Percentiles rank a stretch among this genome's conserved stretches.
phyloP scores from a whole-genome alignment of 2,113 vertebrate genomes.

The Atractosteus spatula region DNA sequence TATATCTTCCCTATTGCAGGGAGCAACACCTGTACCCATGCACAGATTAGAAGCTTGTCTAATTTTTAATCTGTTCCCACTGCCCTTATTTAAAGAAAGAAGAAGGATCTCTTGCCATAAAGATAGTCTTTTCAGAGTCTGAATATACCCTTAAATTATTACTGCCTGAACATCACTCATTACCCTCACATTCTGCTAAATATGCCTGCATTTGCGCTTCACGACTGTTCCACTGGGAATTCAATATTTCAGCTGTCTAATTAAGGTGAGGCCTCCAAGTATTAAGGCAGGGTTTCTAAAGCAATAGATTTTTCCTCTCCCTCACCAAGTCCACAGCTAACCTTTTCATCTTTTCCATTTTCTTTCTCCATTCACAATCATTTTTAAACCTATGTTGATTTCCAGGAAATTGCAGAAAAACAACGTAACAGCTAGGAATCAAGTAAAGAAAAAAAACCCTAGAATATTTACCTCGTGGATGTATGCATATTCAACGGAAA shows the following conservation, averaged over 20 bases:
- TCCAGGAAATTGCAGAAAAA: no score
- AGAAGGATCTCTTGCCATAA: constrained; percentile 66
- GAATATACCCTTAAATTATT: constrained; percentile 62
- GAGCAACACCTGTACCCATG: constrained; percentile 61
- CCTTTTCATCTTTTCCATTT: no score
- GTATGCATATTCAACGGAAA: no score
- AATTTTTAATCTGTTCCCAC: constrained; percentile 70
- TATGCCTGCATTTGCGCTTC: constrained; percentile 17
- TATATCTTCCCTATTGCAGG: constrained; percentile 44
- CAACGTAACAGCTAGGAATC: no score
- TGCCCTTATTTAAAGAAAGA: constrained; percentile 52
- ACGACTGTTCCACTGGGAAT: constrained; percentile 3
- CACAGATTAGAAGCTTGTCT: constrained; percentile 65
- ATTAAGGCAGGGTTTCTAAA: not conserved
- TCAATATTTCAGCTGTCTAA: constrained; percentile 55
- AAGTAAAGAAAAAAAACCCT: no score
- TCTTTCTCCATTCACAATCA: no score
- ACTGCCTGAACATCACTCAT: constrained; percentile 54
- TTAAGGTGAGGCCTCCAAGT: constrained; percentile 27
- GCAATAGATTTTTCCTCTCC: not conserved
- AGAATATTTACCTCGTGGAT: no score
- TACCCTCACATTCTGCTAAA: constrained; percentile 37
- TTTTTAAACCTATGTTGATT: no score
- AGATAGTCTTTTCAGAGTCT: constrained; percentile 34
- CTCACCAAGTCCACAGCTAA: constrained; percentile 1